Evolutionary conservation across 1,140 invertebrate genomes (phyloP).

Genomic region (Lanistes nyassanus): DNA sequence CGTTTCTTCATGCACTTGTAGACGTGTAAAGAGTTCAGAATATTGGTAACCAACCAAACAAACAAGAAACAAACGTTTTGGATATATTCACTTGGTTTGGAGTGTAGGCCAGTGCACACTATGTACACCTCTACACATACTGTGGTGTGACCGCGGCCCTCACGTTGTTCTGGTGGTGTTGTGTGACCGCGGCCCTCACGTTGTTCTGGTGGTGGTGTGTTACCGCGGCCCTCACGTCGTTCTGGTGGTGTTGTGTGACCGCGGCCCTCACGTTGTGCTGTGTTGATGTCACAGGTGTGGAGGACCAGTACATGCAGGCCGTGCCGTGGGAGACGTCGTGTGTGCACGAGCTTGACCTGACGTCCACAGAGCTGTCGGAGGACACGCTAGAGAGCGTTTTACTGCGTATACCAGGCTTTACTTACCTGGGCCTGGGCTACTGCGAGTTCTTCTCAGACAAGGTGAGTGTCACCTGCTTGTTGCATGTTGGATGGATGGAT

Average conservation of each 20-base stretch:
- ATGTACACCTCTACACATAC: too few species aligned
- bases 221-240: too few species aligned
- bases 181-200: not conserved
- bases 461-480: constrained; percentile 64
- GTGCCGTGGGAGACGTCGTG: constrained; percentile 98
- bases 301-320: constrained; percentile 90
- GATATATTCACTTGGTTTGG: too few species aligned
- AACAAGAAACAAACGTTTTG: too few species aligned
- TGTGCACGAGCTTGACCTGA: constrained; percentile 95
- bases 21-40: too few species aligned
- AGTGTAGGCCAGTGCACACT: too few species aligned
- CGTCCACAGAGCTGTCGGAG: constrained; percentile 93
- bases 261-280: not conserved
- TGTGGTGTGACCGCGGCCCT: too few species aligned
- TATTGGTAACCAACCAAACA: too few species aligned
- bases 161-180: too few species aligned
- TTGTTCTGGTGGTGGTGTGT: constrained; percentile 2
- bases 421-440: constrained; percentile 93
- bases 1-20: too few species aligned
- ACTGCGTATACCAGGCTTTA: constrained; percentile 84
- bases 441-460: constrained; percentile 97
- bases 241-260: not conserved
- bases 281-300: constrained; percentile 74
- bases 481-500: too few species aligned
- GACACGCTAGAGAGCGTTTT: constrained; percentile 95